These are phyloP conservation scores for Lates japonicus DNA, from an alignment of 2,797 vertebrate species.

Conservation along the genomic window DNA sequence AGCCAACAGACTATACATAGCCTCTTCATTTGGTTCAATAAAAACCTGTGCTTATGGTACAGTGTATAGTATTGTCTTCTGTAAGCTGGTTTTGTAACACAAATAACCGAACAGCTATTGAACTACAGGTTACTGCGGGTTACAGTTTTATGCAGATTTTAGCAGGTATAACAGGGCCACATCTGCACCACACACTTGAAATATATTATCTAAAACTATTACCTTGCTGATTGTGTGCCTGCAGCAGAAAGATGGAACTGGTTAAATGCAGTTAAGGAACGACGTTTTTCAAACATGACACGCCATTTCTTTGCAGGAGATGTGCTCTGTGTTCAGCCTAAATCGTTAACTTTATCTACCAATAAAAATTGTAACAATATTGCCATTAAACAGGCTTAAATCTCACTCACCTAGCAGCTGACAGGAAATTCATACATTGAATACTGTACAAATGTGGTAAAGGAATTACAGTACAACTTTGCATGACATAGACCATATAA, in stretches of 20 bases:
- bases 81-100: slow-evolving; percentile 2
- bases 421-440: no score
- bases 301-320: slow-evolving; percentile 8
- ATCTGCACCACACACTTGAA: slow-evolving; percentile 36
- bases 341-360: slow-evolving; percentile 12
- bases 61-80: not conserved
- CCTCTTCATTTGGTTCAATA: not conserved
- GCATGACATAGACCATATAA: not conserved
- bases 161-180: slow-evolving; percentile 34
- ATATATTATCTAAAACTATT: slow-evolving; percentile 40
- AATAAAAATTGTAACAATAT: not conserved
- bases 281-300: slow-evolving; percentile 1
- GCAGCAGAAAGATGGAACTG: slow-evolving; percentile 6
- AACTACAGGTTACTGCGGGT: slow-evolving; percentile 19
- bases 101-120: slow-evolving; percentile 7
- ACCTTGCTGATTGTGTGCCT: slow-evolving; percentile 48
- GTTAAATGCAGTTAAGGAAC: slow-evolving; percentile 16
- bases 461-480: not conserved
- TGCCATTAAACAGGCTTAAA: no score
- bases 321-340: slow-evolving; percentile 14
- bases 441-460: no score
- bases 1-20: not conserved
- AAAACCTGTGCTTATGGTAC: not conserved
- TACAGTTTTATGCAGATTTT: slow-evolving; percentile 9
- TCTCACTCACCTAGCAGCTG: no score